phyloP scores from a whole-genome alignment of 2,113 vertebrate genomes.

The Sula dactylatra region DNA sequence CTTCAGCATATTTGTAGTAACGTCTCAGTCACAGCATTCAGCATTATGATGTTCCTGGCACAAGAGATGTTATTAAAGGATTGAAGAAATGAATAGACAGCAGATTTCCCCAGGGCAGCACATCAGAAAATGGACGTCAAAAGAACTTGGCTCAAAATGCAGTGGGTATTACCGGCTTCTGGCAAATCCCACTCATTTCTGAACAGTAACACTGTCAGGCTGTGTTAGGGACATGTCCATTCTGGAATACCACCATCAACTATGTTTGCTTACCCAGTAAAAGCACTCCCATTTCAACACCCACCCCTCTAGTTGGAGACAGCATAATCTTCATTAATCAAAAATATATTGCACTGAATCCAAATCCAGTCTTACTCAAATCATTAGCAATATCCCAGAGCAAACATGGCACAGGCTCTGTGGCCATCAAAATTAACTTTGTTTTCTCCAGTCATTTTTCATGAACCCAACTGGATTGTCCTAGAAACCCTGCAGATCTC shows the following conservation, averaged over 20 bases:
- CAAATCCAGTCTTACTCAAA: not conserved
- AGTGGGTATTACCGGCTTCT: not conserved
- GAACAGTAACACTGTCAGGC: not conserved
- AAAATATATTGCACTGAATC: not conserved
- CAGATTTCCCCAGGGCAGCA: constrained; percentile 23
- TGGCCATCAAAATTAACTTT: not conserved
- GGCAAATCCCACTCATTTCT: constrained; percentile 17
- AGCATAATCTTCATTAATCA: not conserved
- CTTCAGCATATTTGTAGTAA: constrained; percentile 27
- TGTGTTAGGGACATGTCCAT: not conserved
- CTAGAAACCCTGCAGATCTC: not conserved
- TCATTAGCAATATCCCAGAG: not conserved
- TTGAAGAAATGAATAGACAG: constrained; percentile 17
- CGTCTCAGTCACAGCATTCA: not conserved
- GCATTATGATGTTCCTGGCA: constrained; percentile 1
- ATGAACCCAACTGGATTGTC: not conserved
- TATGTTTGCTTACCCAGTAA: not conserved
- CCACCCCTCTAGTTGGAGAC: not conserved
- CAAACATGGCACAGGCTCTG: not conserved
- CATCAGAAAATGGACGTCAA: constrained; percentile 45
- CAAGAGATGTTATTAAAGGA: constrained; percentile 37
- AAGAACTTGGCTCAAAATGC: constrained; percentile 22
- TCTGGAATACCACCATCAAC: not conserved
- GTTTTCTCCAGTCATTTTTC: not conserved
- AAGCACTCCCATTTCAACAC: not conserved